Evolutionary conservation across 1,140 invertebrate genomes (phyloP).

Genomic region (Brachionus rubens): DNA sequence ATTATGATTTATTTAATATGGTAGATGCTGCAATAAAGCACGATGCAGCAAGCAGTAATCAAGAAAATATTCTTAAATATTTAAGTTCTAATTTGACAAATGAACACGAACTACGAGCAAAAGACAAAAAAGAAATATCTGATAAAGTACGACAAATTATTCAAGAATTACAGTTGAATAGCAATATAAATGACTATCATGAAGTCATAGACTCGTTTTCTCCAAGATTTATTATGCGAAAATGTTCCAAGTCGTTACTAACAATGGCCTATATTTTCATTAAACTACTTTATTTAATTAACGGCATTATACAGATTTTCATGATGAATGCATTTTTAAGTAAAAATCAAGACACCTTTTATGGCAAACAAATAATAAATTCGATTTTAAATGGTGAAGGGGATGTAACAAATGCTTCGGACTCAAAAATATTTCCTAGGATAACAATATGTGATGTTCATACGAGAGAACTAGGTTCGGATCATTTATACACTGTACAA

Average conservation of each 20-base stretch:
- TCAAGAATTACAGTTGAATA: neutral
- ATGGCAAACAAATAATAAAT: constrained; percentile 14
- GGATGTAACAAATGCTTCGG: neutral
- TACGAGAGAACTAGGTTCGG: constrained; percentile 28
- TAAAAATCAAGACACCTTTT: constrained; percentile 10
- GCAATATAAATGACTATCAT: neutral
- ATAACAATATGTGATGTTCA: constrained; percentile 42
- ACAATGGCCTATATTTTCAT: constrained; percentile 16
- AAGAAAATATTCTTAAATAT: constrained; percentile 21
- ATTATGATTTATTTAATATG: constrained; percentile 42
- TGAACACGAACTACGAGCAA: neutral
- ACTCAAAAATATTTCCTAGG: constrained; percentile 39
- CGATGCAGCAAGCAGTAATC: neutral
- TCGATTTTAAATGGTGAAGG: constrained; percentile 17
- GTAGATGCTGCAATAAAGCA: constrained; percentile 7
- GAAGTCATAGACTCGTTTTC: neutral
- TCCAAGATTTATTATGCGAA: constrained; percentile 15
- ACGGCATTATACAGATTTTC: constrained; percentile 23
- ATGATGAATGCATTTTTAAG: constrained; percentile 42
- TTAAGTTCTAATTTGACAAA: constrained; percentile 13
- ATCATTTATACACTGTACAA: constrained; percentile 45
- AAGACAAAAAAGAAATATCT: neutral
- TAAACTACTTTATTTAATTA: constrained; percentile 19
- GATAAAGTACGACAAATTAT: constrained; percentile 23
- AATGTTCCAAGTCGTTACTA: constrained; percentile 3